Evolutionary conservation across 2,113 vertebrate genomes (phyloP).

Genomic region (Python bivittatus): DNA sequence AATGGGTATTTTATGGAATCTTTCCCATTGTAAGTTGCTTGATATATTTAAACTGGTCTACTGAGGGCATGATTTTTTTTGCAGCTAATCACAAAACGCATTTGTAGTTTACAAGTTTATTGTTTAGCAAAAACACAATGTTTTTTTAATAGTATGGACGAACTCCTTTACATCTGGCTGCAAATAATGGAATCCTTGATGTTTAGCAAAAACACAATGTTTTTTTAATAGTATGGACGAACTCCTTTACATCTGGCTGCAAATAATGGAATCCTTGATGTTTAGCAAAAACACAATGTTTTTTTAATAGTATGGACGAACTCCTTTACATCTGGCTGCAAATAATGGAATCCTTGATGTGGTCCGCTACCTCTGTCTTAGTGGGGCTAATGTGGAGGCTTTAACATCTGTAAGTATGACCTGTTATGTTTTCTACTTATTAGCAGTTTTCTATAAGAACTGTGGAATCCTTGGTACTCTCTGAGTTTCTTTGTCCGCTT

Average conservation of each 20-base stretch:
- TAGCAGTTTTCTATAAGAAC: slow-evolving; percentile 1
- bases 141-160: slow-evolving; percentile 82
- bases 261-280: slow-evolving; percentile 90
- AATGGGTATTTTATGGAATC: neutral
- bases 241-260: slow-evolving; percentile 93
- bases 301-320: slow-evolving; percentile 84
- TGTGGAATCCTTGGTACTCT: neutral
- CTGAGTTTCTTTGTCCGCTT: neutral
- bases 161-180: slow-evolving; percentile 91
- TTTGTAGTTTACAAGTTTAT: neutral
- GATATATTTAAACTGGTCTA: neutral
- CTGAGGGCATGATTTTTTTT: neutral
- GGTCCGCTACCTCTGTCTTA: slow-evolving; percentile 90
- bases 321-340: slow-evolving; percentile 91
- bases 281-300: slow-evolving; percentile 57
- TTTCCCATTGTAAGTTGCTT: neutral
- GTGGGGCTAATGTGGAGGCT: slow-evolving; percentile 88
- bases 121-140: neutral
- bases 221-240: slow-evolving; percentile 82
- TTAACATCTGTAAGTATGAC: slow-evolving; percentile 84
- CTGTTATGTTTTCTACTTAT: neutral
- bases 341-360: slow-evolving; percentile 92
- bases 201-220: slow-evolving; percentile 68
- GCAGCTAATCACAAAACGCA: neutral
- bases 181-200: slow-evolving; percentile 90